Base-by-base conservation (phyloP, 1,140 invertebrate genomes). In the Callitettix versicolor region DNA sequence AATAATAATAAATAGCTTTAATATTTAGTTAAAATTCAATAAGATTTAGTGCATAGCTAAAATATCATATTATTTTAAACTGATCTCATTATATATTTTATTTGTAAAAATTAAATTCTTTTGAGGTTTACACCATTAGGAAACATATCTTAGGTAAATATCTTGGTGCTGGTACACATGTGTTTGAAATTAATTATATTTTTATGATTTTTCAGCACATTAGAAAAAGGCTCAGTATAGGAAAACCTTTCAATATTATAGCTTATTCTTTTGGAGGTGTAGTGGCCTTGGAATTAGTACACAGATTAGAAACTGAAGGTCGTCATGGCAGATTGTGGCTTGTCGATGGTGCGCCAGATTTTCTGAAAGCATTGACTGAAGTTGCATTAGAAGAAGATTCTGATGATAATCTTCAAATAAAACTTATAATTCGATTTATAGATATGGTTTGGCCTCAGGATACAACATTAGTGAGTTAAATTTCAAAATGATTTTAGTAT, bases 191-290 rank as follows among this genome's bases (percentile, higher is more conserved):
- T n/a, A n/a, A n/a, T n/a, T n/a, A n/a, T n/a, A n/a, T n/a, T n/a
- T n/a, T n/a, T n/a, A n/a, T n/a, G n/a, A n/a, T n/a, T 58, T 64
- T 62, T 17, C 36, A 71, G 70, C 49, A 68, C 20, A 40, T 65
- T 62, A 65, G 65, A 54, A 58, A 60, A 59, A 64, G 62, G 24
- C 62, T 55, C 5, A 58, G 65, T 49, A 57, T 60, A 54, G 63
- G 67, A 9, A 62, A 70, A 57, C 62, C 74, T 2, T 82, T 78
- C 66, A 77, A 73, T 53, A 60, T 85, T 0, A 69, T 83, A 20
- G 80, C 78, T 4, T 83, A 84, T 67, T 84, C 81, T n/a, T 84
- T 75, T 63, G 82, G 82, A 36, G 67, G 73, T n/a, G 62, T 77
- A 12, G 63, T 82, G 6, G 72, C 75, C 1, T 51, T 84, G 4